phyloP scores from a whole-genome alignment of 1,140 invertebrate species.

The Brachionus koreanus region DNA sequence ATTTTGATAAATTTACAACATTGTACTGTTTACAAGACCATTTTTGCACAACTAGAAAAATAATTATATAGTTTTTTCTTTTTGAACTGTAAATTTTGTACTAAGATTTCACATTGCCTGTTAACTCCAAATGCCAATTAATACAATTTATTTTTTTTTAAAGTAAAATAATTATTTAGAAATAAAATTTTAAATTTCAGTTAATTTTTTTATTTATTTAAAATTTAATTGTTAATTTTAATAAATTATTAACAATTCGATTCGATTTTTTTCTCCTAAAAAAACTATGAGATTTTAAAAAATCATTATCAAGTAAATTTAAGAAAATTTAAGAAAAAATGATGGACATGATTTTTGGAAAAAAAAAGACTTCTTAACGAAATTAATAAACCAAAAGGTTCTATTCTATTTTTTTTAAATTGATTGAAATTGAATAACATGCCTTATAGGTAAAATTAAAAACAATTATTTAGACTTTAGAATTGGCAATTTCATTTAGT shows the following conservation, averaged over 20 bases:
- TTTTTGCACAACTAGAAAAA: too few relatives aligned
- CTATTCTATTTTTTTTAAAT: not conserved
- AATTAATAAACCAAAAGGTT: not conserved
- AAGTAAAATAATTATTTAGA: too few relatives aligned
- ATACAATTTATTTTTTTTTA: too few relatives aligned
- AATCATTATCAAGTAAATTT: not conserved
- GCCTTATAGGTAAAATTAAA: not conserved
- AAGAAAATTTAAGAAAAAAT: not conserved
- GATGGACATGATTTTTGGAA: not conserved
- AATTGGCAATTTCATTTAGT: not conserved
- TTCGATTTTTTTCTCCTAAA: not conserved
- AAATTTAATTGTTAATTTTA: not conserved
- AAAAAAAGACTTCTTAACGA: not conserved
- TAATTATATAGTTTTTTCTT: too few relatives aligned
- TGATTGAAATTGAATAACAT: not conserved
- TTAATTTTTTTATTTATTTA: not conserved
- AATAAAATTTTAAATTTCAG: not conserved
- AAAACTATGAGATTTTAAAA: not conserved
- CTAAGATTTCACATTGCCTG: too few relatives aligned
- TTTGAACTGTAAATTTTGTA: too few relatives aligned
- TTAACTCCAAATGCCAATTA: too few relatives aligned
- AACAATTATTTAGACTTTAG: conserved; percentile 13
- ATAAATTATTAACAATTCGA: not conserved
- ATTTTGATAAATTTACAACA: too few relatives aligned
- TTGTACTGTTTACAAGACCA: too few relatives aligned